phyloP scores from a whole-genome alignment of 2,888 invertebrate genomes.

The Steinernema scapterisci region DNA sequence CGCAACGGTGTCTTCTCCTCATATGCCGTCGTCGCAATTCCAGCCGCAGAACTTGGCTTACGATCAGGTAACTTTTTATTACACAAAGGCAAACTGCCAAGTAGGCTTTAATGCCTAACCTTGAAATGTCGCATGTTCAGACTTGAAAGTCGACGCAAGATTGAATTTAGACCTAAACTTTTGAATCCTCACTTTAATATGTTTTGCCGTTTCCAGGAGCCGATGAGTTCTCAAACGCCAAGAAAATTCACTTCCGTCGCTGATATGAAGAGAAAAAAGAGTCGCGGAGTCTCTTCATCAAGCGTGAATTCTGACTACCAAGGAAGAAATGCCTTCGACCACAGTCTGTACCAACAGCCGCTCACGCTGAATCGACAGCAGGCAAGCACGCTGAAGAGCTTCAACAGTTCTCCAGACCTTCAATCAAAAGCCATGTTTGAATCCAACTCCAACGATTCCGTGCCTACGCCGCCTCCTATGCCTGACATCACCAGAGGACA shows the following conservation, averaged over 20 bases:
- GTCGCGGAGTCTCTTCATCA: constrained; percentile 67
- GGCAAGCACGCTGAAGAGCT: constrained; percentile 46
- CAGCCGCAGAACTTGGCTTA: constrained; percentile 12
- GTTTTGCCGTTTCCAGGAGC: too few species aligned
- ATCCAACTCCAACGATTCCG: constrained; percentile 45
- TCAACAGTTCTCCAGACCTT: constrained; percentile 52
- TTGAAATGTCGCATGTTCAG: too few species aligned
- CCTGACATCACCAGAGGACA: constrained; percentile 28
- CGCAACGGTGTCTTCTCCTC: neutral
- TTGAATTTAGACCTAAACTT: too few species aligned
- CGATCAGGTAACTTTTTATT: too few species aligned
- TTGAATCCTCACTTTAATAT: too few species aligned
- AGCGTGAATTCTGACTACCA: constrained; percentile 68
- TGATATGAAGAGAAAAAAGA: constrained; percentile 87
- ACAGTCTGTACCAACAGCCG: constrained; percentile 10
- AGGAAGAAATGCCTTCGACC: constrained; percentile 73
- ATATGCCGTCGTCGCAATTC: constrained; percentile 6
- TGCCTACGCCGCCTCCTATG: constrained; percentile 38
- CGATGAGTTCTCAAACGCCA: constrained; percentile 47
- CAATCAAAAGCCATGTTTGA: constrained; percentile 33
- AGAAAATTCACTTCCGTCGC: constrained; percentile 87
- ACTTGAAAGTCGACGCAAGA: too few species aligned
- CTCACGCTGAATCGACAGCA: neutral
- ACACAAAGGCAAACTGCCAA: too few species aligned
- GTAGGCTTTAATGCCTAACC: too few species aligned